Evolutionary conservation across 2,113 vertebrate species (phyloP).

Genomic region (Microtus pennsylvanicus): DNA sequence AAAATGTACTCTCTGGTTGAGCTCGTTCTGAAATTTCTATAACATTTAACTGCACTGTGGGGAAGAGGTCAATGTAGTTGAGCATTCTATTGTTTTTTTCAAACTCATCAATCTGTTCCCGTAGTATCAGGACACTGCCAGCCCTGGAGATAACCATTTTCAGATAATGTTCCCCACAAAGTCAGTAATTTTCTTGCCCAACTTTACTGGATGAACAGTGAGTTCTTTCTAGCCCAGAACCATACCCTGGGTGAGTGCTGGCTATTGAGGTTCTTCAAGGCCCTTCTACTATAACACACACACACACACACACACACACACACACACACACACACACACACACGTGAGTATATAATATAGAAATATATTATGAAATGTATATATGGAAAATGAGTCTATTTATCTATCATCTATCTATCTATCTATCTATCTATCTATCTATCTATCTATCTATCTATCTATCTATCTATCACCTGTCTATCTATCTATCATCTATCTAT

Average conservation of each 20-base stretch:
- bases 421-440: too few relatives aligned
- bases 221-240: neutral
- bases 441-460: too few relatives aligned
- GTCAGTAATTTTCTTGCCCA: neutral
- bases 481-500: too few relatives aligned
- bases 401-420: too few relatives aligned
- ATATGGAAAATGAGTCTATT: too few relatives aligned
- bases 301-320: too few relatives aligned
- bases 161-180: neutral
- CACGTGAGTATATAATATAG: neutral
- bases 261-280: neutral
- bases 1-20: constrained; percentile 18
- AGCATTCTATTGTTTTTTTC: neutral
- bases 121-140: neutral
- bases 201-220: neutral
- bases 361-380: neutral
- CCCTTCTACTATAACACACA: neutral
- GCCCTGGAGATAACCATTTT: neutral
- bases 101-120: neutral
- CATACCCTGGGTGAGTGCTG: neutral
- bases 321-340: too few relatives aligned
- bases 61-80: neutral
- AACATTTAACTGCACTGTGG: neutral
- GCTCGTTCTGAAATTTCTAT: constrained; percentile 19
- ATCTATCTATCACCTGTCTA: too few relatives aligned